phyloP scores from a whole-genome alignment of 2,113 vertebrate species.

The Albula goreensis region DNA sequence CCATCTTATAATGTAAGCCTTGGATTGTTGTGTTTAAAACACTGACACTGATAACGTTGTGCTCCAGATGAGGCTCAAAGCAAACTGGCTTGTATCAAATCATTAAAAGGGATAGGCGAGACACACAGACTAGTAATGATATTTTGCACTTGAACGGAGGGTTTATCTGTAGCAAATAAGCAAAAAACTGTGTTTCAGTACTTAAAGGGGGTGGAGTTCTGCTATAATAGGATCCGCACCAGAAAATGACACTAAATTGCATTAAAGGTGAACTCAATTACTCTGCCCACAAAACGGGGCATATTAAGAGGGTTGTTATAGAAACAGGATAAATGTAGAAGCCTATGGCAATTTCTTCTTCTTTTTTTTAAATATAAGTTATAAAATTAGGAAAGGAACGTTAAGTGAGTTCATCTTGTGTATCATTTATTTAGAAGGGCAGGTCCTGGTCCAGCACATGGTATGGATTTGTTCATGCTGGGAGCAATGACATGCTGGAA shows the following conservation, averaged over 20 bases:
- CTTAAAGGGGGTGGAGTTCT: neutral
- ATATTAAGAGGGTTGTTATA: slow-evolving; percentile 9
- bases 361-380: neutral
- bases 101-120: no score
- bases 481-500: no score
- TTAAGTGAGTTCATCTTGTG: neutral
- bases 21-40: neutral
- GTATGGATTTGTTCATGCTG: no score
- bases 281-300: neutral
- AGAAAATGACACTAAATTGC: slow-evolving; percentile 1
- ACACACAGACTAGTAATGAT: no score
- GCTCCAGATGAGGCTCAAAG: no score
- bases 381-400: neutral
- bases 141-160: no score
- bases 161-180: neutral
- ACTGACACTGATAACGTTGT: neutral
- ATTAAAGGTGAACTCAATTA: slow-evolving; percentile 7
- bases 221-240: neutral
- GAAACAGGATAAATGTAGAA: neutral
- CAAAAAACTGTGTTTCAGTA: neutral
- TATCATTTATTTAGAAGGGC: neutral
- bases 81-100: no score
- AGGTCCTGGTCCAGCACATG: no score
- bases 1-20: neutral
- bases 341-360: neutral